Evolutionary conservation across 2,113 vertebrate species (phyloP).

Genomic region (Eublepharis macularius): DNA sequence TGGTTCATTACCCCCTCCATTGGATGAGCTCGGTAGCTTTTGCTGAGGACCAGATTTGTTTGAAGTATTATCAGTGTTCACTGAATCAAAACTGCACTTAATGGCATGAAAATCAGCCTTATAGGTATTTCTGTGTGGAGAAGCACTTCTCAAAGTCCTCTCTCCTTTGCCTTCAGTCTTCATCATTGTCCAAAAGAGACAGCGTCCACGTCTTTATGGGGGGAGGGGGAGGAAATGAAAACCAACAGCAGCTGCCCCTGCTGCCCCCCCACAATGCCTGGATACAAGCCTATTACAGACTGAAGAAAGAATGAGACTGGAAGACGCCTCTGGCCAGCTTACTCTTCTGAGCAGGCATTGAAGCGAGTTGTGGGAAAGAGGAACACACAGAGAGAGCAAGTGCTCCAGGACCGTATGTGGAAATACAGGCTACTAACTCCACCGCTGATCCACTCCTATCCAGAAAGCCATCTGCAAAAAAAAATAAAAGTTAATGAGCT

Average conservation of each 20-base stretch:
- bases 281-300: background rate
- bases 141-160: constrained; percentile 88
- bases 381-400: background rate
- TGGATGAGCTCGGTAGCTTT: constrained; percentile 77
- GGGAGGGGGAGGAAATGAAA: background rate
- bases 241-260: constrained; percentile 45
- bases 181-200: constrained; percentile 79
- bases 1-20: constrained; percentile 79
- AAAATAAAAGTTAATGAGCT: constrained; percentile 28
- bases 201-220: constrained; percentile 2
- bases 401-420: constrained; percentile 37
- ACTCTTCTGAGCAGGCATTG: background rate
- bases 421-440: constrained; percentile 26
- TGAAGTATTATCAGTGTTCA: constrained; percentile 75
- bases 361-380: constrained; percentile 33
- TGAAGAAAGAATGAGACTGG: background rate
- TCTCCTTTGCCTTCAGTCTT: constrained; percentile 89
- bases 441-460: background rate
- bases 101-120: constrained; percentile 93
- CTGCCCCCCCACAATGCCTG: background rate
- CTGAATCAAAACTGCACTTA: constrained; percentile 89
- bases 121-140: constrained; percentile 91
- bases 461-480: constrained; percentile 65
- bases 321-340: constrained; percentile 28
- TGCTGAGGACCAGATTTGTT: constrained; percentile 64